Conservation (phyloP, 2,113 vertebrate genomes). For the Vombatus ursinus region DNA sequence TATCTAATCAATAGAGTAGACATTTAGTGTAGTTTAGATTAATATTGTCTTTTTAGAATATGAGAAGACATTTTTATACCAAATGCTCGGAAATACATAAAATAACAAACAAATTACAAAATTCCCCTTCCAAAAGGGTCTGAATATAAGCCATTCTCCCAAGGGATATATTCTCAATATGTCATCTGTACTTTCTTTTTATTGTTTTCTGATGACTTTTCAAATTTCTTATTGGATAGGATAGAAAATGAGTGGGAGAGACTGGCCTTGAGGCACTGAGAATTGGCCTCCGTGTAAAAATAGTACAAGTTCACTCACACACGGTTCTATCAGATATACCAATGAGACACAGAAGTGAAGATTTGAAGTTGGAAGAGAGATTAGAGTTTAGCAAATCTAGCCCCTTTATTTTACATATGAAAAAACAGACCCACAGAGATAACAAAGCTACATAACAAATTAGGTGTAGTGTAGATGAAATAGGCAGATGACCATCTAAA, state of each 20-base stretch:
- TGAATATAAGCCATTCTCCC: not conserved
- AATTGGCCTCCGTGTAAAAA: not conserved
- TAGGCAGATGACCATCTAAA: too few relatives aligned
- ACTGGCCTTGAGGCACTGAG: not conserved
- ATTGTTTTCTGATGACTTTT: not conserved
- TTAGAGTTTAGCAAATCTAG: not conserved
- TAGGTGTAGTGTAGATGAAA: too few relatives aligned
- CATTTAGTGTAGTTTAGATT: too few relatives aligned
- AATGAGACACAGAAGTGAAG: not conserved
- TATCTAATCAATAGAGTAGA: too few relatives aligned
- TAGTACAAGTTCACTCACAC: not conserved
- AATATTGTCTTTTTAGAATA: too few relatives aligned
- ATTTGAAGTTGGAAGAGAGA: not conserved
- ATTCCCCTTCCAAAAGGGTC: not conserved
- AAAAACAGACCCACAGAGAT: not conserved
- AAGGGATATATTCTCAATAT: not conserved
- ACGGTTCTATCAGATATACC: not conserved
- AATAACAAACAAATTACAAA: not conserved
- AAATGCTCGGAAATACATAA: not conserved
- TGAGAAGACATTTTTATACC: not conserved
- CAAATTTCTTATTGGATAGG: not conserved
- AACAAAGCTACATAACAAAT: too few relatives aligned
- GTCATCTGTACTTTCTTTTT: not conserved
- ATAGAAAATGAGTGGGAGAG: not conserved
- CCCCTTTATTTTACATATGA: not conserved